phyloP scores from a whole-genome alignment of 1,140 invertebrate genomes.

The Pomacea maculata region DNA sequence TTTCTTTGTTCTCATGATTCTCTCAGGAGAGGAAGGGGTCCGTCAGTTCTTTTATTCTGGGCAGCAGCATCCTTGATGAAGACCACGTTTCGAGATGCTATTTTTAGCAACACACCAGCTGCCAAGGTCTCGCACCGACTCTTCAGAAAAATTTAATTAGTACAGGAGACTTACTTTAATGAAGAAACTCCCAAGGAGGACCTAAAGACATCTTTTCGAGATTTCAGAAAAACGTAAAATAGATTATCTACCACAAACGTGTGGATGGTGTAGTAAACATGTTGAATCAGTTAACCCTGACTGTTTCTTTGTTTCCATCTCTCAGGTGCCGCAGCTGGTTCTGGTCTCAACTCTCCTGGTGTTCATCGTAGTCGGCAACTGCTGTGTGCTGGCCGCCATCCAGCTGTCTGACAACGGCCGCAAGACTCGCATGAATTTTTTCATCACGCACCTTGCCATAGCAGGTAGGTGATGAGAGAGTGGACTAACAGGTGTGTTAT shows the following conservation, averaged over 20 bases:
- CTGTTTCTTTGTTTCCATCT: neutral
- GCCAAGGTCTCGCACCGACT: neutral
- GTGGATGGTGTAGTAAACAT: neutral
- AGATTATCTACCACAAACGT: neutral
- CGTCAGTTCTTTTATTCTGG: neutral
- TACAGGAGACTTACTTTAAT: neutral
- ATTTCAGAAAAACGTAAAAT: neutral
- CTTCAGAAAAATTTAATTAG: neutral
- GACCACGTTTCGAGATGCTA: neutral
- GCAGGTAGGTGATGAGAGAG: conserved; percentile 73
- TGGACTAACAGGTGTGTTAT: too few species aligned
- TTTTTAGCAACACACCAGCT: neutral
- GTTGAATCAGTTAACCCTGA: neutral
- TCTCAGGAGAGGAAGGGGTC: neutral
- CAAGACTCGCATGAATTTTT: conserved; percentile 95
- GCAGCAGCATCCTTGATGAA: neutral
- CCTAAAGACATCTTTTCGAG: neutral
- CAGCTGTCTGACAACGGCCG: conserved; percentile 78
- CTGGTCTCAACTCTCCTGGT: conserved; percentile 88
- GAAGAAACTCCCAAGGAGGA: neutral
- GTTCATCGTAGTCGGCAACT: conserved; percentile 88
- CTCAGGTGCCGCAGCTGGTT: conserved; percentile 88
- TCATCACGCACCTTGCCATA: conserved; percentile 92
- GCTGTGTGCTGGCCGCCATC: conserved; percentile 84
- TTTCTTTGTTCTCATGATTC: neutral